Evolutionary conservation across 2,113 vertebrate species (phyloP).

Genomic region (Xyrauchen texanus): DNA sequence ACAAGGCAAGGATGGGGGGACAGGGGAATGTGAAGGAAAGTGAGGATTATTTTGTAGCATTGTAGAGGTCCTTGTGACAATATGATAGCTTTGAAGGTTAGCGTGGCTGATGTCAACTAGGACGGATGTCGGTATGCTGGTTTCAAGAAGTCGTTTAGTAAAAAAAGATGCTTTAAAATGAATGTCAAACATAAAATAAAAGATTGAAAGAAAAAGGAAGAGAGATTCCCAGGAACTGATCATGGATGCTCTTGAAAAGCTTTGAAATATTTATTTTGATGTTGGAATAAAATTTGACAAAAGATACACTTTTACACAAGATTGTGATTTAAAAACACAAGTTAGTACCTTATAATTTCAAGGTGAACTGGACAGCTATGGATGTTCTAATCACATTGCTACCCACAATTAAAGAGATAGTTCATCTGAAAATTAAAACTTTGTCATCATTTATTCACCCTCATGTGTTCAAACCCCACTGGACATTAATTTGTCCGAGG

Average conservation of each 20-base stretch:
- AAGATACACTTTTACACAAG: no score
- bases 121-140: slow-evolving; percentile 1
- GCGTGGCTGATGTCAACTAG: slow-evolving; percentile 59
- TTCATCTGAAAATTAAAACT: no score
- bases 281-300: no score
- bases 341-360: slow-evolving; percentile 5
- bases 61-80: slow-evolving; percentile 52
- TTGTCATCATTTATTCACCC: no score
- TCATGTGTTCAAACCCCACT: no score
- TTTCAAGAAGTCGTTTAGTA: no score
- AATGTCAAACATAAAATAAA: not conserved
- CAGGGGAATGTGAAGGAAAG: slow-evolving; percentile 31
- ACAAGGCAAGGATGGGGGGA: slow-evolving; percentile 68
- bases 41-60: slow-evolving; percentile 67
- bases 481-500: no score
- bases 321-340: no score
- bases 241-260: not conserved
- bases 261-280: not conserved
- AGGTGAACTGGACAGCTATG: slow-evolving; percentile 9
- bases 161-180: slow-evolving; percentile 18
- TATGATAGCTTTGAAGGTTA: slow-evolving; percentile 72
- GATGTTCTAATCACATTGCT: not conserved
- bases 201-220: not conserved
- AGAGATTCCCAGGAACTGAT: no score
- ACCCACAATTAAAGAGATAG: not conserved